Conservation (phyloP, 2,113 vertebrate genomes). For the Erpornis zantholeuca region DNA sequence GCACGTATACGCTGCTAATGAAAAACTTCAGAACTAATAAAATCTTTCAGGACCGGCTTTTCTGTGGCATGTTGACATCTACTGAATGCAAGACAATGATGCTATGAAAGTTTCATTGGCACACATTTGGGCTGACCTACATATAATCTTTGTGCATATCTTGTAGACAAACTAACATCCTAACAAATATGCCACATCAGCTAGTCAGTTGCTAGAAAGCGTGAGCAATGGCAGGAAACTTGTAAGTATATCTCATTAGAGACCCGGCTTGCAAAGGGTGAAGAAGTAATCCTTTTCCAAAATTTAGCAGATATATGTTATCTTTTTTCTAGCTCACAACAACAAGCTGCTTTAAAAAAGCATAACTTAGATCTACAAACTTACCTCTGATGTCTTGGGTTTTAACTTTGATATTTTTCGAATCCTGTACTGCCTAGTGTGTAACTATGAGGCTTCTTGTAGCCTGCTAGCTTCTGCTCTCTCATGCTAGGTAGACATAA, state of each 20-base stretch:
- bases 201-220: neutral
- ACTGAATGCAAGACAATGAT: neutral
- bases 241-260: neutral
- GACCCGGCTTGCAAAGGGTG: neutral
- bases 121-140: conserved; percentile 44
- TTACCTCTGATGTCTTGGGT: neutral
- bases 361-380: neutral
- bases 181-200: neutral
- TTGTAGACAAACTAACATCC: neutral
- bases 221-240: neutral
- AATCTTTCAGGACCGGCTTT: neutral
- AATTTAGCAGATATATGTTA: neutral
- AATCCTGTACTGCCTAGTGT: no score
- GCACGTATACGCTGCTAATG: neutral
- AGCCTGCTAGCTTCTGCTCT: no score
- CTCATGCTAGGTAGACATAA: no score
- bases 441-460: no score
- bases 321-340: neutral
- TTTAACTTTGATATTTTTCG: no score
- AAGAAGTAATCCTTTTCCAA: neutral
- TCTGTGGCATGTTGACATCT: neutral
- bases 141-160: neutral
- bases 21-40: conserved; percentile 44
- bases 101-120: conserved; percentile 55
- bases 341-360: neutral